These are phyloP conservation scores for Pteromalus puparum DNA, from an alignment of 1,140 invertebrate species.

Conservation along the genomic window DNA sequence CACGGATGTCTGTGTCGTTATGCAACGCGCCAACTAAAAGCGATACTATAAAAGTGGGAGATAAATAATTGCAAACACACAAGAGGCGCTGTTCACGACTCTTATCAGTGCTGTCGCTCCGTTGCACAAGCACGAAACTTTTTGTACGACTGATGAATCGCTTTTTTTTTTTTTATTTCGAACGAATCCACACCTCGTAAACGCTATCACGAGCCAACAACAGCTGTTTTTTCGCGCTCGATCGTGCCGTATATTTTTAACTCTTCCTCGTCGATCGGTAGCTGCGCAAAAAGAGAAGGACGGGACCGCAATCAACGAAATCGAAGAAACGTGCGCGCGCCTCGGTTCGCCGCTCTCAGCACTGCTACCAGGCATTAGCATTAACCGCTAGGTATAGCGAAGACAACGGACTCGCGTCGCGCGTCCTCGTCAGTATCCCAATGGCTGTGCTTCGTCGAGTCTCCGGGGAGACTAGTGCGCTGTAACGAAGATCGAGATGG, in stretches of 20 bases:
- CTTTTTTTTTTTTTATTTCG: too few species aligned
- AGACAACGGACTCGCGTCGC: too few species aligned
- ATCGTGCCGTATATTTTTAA: conserved; percentile 13
- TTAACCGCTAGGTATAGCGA: conserved; percentile 35
- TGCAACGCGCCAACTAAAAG: not conserved
- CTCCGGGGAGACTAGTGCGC: not conserved
- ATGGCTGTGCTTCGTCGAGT: conserved; percentile 25
- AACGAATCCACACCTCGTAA: not conserved
- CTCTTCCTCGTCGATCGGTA: conserved; percentile 1
- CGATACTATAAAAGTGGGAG: not conserved
- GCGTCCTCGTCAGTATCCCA: conserved; percentile 53
- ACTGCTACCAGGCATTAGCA: conserved; percentile 31
- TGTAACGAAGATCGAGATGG: not conserved
- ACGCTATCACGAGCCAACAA: not conserved
- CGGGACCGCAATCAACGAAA: conserved; percentile 41
- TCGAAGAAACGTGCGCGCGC: conserved; percentile 51
- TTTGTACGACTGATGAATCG: not conserved
- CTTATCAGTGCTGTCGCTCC: too few species aligned
- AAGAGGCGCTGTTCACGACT: too few species aligned
- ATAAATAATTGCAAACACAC: not conserved
- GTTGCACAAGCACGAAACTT: not conserved
- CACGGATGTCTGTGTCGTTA: not conserved
- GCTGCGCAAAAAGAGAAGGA: not conserved
- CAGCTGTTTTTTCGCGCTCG: not conserved
- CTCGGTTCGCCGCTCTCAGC: conserved; percentile 8